Evolutionary conservation across 2,888 invertebrate species (phyloP), one percentile per base, ranked within the genome.

Genomic region (Bhutanitis thaidina): DNA sequence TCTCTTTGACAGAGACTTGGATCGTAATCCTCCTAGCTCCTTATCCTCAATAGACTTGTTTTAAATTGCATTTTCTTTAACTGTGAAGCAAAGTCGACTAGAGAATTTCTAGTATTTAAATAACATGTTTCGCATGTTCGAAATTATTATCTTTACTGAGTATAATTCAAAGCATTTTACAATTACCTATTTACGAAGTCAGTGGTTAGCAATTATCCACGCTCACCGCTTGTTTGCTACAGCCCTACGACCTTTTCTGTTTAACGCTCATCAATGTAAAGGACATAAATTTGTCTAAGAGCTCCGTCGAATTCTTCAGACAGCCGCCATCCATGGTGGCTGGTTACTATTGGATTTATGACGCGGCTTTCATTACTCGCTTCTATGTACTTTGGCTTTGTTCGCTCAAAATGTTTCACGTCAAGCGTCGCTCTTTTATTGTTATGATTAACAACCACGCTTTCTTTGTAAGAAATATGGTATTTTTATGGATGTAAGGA

Each of bases 221-320:
- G 44, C 41, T 43, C 29, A 41, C 45, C n/a, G 50, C 43, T 30
- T 30, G 43, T 52, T 20, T 35, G 37, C 43, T 46, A 30, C 30
- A 59, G 60, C 64, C 66, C 62, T 67, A 55, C 65, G 68, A 71
- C 67, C 71, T 75, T 61, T 67, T 64, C 61, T 62, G 63, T 71
- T 73, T 68, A 59, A 76, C 64, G 71, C 72, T 78, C 77, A 77
- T 81, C 83, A 80, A 80, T 79, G 80, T 77, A 74, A 75, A 74
- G 71, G 75, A 71, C 79, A 78, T 80, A 78, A 84, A 77, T 65
- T 57, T 71, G 71, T 73, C 71, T 67, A 69, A 64, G 65, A 64
- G 69, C 76, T 74, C 77, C 75, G 76, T 74, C 73, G 70, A 77
- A 72, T 74, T 71, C 70, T 68, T 67, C 62, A 58, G 61, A 63